Conservation (phyloP, 2,113 vertebrate species). For the Petrocephalus microphthalmus region DNA sequence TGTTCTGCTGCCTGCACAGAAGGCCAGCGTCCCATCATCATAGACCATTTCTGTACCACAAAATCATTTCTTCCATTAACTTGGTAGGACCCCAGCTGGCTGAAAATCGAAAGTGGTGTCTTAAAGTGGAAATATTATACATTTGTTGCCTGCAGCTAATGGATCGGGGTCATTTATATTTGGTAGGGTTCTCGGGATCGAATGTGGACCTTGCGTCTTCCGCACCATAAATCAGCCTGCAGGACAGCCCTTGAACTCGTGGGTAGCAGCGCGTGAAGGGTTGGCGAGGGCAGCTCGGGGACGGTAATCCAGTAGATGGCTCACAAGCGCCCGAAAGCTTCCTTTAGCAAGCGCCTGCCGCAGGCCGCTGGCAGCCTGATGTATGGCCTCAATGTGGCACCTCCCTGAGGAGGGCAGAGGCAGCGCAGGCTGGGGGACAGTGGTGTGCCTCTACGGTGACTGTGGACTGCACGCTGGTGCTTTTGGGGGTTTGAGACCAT, state of each 20-base stretch:
- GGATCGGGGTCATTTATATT: background rate
- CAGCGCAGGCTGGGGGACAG: background rate
- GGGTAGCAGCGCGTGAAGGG: background rate
- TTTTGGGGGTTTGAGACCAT: background rate
- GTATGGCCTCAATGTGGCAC: slow-evolving; percentile 9
- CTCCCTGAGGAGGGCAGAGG: background rate
- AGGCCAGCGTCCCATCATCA: background rate
- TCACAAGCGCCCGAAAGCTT: background rate
- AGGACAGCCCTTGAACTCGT: background rate
- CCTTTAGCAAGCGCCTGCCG: background rate
- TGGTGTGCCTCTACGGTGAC: background rate
- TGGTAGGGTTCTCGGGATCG: background rate
- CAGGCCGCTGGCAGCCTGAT: slow-evolving; percentile 13
- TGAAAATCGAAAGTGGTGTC: background rate
- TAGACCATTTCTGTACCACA: background rate
- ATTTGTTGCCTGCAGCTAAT: background rate
- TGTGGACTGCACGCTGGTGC: background rate
- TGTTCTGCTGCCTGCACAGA: background rate
- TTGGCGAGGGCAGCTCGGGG: background rate
- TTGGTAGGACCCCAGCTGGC: background rate
- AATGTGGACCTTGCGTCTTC: background rate
- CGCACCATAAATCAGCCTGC: slow-evolving; percentile 1
- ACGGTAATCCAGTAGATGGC: background rate
- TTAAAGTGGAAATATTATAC: slow-evolving; percentile 7
- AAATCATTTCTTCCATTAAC: background rate